Evolutionary conservation across 2,888 invertebrate genomes (phyloP), one percentile per base, ranked within the genome.

Genomic region (Thereva unica): DNA sequence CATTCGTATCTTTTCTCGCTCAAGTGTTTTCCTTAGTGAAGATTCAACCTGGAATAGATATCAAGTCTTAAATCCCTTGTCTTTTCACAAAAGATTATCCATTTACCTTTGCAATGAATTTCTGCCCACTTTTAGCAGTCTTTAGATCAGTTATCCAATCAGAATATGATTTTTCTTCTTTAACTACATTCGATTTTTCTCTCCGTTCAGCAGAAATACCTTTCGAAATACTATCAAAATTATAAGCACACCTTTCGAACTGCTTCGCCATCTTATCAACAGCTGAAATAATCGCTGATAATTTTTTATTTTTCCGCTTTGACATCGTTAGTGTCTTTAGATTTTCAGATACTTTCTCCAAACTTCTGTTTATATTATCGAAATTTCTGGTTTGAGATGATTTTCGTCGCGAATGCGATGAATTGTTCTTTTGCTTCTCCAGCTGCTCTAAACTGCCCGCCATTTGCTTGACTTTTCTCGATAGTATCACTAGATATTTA

Each of bases 121-220:
- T 71, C 50, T 75, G 72, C 0, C 81, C 81, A 69, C 76, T 78
- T 40, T 71, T 57, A 0, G 78, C 77, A 52, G 74, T 73, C 5
- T 78, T 74, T 75, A 81, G 75, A 63, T 80, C 80, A 34, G 73
- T 68, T 44, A 81, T 75, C 81, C 80, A 81, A 42, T 78, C 76
- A 1, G 72, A 72, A 64, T 80, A 81, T 2, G 72, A 71, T 49
- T 76, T 76, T 6, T 70, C 71, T 0, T 44, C 53, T 7, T 42
- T 35, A 8, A 9, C 4, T 56, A 5, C 12, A 53, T 41, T 6
- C 1, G 8, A 37, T 40, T 52, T 38, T 37, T 8, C 52, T 3
- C 8, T 4, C 12, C 44, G 12, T 45, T 44, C 45, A 3, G 45
- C 42, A 2, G 23, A n/a, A 5, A 73, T 45, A 7, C 71, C 67